Base-by-base conservation (phyloP, 2,888 invertebrate genomes). In the Leptinotarsa haldemani region DNA sequence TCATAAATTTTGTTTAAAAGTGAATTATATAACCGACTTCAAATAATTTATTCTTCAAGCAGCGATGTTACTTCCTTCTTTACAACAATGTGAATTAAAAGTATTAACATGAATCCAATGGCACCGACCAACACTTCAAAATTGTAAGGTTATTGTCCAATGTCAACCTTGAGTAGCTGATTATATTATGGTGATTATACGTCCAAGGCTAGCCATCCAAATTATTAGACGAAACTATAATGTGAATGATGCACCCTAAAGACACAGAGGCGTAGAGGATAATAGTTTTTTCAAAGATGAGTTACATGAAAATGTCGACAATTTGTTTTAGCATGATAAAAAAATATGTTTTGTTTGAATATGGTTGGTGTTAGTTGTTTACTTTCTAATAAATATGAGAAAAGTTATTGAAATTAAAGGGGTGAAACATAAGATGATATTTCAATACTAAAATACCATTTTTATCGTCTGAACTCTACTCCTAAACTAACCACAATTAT, bases 121-220 rank as follows among this genome's bases (percentile, higher is more conserved):
- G 71, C 74, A 76, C 70, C 46, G 40, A 48, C 50, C 63, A 53
- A 70, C 75, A 70, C 68, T 67, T 56, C 50, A 74, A 69, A 71
- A 69, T 69, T 30, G 52, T 70, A 76, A 78, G 79, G 79, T 79
- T 79, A 72, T 77, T 79, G 79, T 48, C 77, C 68, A 74, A 71
- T 74, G 65, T 72, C 74, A 69, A 78, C 81, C 81, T 81, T 81
- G 81, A 80, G 80, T 78, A 70, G 69, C 64, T 74, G 76, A 77
- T 78, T 80, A 80, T 73, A 78, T 74, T 78, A 78, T 79, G 78
- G 79, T 79, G 78, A 73, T 69, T 75, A 71, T 73, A 58, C 65
- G 46, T 74, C 68, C 76, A 72, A 77, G 73, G 76, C 64, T 73
- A 73, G 70, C 73, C 58, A 65, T 63, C 67, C 61, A 74, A 74